Conservation (phyloP, 2,797 vertebrate species). For the Smutsia gigantea region DNA sequence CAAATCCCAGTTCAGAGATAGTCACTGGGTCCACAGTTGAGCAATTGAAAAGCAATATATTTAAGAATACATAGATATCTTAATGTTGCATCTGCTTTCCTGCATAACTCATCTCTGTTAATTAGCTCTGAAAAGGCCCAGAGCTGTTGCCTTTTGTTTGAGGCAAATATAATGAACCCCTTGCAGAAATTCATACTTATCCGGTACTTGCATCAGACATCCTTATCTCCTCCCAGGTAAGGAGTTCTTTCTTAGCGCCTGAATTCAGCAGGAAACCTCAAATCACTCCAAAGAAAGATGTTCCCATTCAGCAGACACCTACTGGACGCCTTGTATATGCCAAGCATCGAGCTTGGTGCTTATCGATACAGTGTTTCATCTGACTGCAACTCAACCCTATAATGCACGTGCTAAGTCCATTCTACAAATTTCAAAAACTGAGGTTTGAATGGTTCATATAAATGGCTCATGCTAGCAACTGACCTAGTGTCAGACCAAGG, state of each 20-base stretch:
- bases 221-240: neutral
- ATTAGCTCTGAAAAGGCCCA: neutral
- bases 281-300: neutral
- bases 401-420: neutral
- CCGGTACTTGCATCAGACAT: too few relatives aligned
- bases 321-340: too few relatives aligned
- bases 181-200: neutral
- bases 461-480: neutral
- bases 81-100: neutral
- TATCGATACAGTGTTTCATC: neutral
- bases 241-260: neutral
- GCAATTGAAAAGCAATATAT: neutral
- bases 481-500: neutral
- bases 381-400: neutral
- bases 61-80: neutral
- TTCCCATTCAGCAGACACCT: neutral
- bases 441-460: neutral
- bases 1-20: neutral
- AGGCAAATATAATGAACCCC: neutral
- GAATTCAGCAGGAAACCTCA: neutral
- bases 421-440: neutral
- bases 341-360: neutral
- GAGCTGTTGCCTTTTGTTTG: neutral
- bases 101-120: neutral
- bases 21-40: neutral